phyloP scores from a whole-genome alignment of 2,888 invertebrate species.

The Tetanocera ferruginea region DNA sequence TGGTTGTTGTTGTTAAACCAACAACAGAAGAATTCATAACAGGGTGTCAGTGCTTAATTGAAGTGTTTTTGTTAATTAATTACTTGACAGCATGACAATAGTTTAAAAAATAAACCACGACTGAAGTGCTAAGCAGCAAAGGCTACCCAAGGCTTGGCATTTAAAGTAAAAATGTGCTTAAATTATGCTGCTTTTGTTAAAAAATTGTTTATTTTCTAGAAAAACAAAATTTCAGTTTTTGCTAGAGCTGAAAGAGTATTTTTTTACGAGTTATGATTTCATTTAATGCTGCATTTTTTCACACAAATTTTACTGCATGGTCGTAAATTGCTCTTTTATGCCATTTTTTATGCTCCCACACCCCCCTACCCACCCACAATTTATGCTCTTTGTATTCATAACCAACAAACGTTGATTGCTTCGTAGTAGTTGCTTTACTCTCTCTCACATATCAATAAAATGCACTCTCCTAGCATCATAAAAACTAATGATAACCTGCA shows the following conservation, averaged over 20 bases:
- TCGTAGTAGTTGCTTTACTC: background rate
- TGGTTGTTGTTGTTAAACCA: background rate
- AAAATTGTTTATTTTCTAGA: too few species aligned
- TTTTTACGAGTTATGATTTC: background rate
- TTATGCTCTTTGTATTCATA: background rate
- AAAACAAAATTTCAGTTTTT: too few species aligned
- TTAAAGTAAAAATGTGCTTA: too few species aligned
- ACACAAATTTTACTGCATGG: background rate
- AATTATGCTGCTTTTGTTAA: too few species aligned
- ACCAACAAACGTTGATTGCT: background rate
- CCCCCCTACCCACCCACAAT: too few species aligned
- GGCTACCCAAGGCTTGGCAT: background rate
- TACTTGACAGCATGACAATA: background rate
- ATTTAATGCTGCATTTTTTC: background rate
- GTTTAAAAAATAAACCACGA: background rate
- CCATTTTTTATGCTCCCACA: background rate
- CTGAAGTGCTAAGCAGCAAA: background rate
- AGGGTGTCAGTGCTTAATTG: background rate
- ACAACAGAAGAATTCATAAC: background rate
- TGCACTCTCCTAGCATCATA: constrained; percentile 7
- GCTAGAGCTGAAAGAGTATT: background rate
- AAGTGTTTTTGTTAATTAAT: background rate
- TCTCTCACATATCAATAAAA: constrained; percentile 18
- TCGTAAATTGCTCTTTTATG: background rate
- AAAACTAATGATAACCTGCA: constrained; percentile 21